Evolutionary conservation across 2,113 vertebrate genomes (phyloP).

Genomic region (Hepsetus odoe): DNA sequence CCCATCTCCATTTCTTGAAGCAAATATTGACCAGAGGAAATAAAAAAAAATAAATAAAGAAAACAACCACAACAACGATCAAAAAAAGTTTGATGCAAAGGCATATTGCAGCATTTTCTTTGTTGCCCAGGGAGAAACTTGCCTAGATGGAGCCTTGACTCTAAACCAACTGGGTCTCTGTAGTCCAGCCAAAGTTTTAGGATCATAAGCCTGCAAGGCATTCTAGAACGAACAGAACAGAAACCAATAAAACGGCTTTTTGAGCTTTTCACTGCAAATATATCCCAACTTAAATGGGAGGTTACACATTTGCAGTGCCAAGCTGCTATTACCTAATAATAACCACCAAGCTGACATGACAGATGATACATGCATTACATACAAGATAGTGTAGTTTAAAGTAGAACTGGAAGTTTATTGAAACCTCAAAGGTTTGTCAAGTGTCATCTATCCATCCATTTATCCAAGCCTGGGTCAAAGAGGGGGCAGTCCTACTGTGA

Average conservation of each 20-base stretch:
- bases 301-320: slow-evolving; percentile 31
- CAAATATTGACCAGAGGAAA: background rate
- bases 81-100: background rate
- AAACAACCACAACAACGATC: background rate
- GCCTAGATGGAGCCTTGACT: background rate
- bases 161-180: background rate
- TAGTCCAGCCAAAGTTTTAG: background rate
- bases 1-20: background rate
- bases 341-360: too few species aligned
- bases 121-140: background rate
- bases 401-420: too few species aligned
- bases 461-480: too few species aligned
- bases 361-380: too few species aligned
- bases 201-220: background rate
- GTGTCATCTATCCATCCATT: too few species aligned
- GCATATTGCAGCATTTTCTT: background rate
- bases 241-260: background rate
- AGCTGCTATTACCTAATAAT: too few species aligned
- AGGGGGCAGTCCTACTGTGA: too few species aligned
- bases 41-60: background rate
- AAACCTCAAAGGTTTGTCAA: too few species aligned
- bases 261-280: background rate
- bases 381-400: too few species aligned
- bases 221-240: background rate
- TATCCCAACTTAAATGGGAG: background rate